Conservation (phyloP, 2,888 invertebrate species). For the Leptinotarsa tumamoca region DNA sequence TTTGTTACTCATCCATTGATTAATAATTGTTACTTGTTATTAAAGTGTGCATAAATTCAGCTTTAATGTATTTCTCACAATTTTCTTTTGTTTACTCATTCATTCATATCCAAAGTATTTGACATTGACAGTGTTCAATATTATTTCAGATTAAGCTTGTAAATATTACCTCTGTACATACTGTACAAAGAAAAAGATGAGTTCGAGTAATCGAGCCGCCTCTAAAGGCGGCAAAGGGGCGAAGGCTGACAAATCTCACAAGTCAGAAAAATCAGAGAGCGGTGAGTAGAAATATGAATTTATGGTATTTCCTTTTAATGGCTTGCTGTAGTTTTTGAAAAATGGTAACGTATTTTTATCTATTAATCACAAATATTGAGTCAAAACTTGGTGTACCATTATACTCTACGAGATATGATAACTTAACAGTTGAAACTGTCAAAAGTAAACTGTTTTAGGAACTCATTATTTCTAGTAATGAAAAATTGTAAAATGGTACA, state of each 20-base stretch:
- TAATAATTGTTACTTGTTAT: too few relatives aligned
- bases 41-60: background rate
- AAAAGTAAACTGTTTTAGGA: too few relatives aligned
- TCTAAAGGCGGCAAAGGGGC: conserved; percentile 71
- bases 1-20: too few relatives aligned
- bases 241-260: conserved; percentile 64
- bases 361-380: too few relatives aligned
- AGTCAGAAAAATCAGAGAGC: conserved; percentile 64
- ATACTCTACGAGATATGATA: too few relatives aligned
- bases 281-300: conserved; percentile 52
- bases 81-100: conserved; percentile 16
- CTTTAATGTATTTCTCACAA: background rate
- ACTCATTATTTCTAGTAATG: too few relatives aligned
- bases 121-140: conserved; percentile 45
- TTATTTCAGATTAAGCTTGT: conserved; percentile 75
- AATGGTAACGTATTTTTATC: too few relatives aligned
- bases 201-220: conserved; percentile 78
- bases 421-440: too few relatives aligned
- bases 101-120: conserved; percentile 26
- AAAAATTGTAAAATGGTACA: too few relatives aligned
- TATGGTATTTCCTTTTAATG: background rate
- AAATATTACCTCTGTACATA: conserved; percentile 85
- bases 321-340: too few relatives aligned
- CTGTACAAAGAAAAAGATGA: conserved; percentile 75
- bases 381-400: too few relatives aligned